Evolutionary conservation across 2,797 vertebrate species (phyloP).

Genomic region (Chrysocyon brachyurus): DNA sequence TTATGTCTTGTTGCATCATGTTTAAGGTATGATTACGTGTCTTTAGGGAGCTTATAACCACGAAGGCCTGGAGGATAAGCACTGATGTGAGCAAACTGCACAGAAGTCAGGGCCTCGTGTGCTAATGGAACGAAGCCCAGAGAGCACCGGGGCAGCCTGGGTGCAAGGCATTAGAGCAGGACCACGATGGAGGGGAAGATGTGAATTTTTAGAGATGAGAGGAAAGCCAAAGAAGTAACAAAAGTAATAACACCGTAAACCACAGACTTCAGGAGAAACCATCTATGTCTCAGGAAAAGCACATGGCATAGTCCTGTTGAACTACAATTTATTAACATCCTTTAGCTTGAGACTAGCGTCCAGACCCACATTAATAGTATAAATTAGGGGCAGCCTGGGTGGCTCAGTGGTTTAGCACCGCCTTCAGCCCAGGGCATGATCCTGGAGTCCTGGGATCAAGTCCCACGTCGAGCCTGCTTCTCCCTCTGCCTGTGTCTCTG

Average conservation of each 20-base stretch:
- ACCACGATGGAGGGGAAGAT: not conserved
- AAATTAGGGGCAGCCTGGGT: not conserved
- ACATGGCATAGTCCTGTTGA: not conserved
- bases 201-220: not conserved
- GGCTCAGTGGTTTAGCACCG: too few relatives aligned
- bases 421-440: too few relatives aligned
- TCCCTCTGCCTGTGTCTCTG: too few relatives aligned
- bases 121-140: not conserved
- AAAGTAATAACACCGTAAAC: not conserved
- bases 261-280: not conserved
- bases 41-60: not conserved
- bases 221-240: not conserved
- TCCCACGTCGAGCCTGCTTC: too few relatives aligned
- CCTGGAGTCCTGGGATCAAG: too few relatives aligned
- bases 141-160: not conserved
- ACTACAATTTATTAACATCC: not conserved
- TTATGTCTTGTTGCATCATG: too few relatives aligned
- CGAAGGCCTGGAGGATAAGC: not conserved
- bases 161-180: not conserved
- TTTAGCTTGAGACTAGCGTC: not conserved
- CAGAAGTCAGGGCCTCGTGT: not conserved
- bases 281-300: not conserved
- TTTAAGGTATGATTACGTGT: not conserved
- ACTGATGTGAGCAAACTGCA: not conserved
- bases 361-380: not conserved